A percentile compares a stretch with the other conserved stretches of the same genome.
These are phyloP conservation scores for Nematolebias whitei DNA, from an alignment of 2,113 vertebrate species.

Conservation along the genomic window DNA sequence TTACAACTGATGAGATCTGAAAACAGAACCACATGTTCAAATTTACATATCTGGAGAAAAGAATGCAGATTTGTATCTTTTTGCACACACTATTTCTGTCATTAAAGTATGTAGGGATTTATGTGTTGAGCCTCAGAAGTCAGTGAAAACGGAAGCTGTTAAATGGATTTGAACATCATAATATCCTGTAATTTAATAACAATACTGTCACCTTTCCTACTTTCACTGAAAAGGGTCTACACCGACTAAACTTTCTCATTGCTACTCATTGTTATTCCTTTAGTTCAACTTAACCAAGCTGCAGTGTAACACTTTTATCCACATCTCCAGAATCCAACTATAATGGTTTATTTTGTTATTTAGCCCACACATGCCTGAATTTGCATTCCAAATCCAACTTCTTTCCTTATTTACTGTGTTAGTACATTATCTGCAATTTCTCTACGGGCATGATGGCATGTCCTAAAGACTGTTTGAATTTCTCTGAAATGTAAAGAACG, in stretches of 20 bases:
- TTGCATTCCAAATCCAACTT: slow-evolving; percentile 9
- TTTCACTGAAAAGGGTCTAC: not conserved
- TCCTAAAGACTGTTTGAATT: slow-evolving; percentile 10
- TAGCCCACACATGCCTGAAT: not conserved
- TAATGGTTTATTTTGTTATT: not conserved
- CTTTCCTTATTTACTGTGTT: not conserved
- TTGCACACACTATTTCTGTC: not conserved
- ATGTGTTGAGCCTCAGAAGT: not conserved
- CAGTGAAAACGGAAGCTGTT: not conserved
- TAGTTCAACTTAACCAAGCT: not conserved
- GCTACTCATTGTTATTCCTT: not conserved
- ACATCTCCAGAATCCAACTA: slow-evolving; percentile 8
- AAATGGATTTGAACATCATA: not conserved
- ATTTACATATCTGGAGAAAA: not conserved
- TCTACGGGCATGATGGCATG: not conserved
- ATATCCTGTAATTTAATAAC: not conserved
- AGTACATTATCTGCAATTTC: slow-evolving; percentile 11
- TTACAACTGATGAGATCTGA: too few species aligned
- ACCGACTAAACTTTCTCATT: not conserved
- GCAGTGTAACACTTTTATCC: not conserved
- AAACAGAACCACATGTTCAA: too few species aligned
- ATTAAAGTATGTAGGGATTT: not conserved
- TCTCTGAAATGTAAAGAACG: slow-evolving; percentile 15
- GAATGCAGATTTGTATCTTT: not conserved
- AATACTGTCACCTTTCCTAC: not conserved